Base-by-base conservation (phyloP, 2,113 vertebrate genomes). In the Xenotilapia caudafasciata region DNA sequence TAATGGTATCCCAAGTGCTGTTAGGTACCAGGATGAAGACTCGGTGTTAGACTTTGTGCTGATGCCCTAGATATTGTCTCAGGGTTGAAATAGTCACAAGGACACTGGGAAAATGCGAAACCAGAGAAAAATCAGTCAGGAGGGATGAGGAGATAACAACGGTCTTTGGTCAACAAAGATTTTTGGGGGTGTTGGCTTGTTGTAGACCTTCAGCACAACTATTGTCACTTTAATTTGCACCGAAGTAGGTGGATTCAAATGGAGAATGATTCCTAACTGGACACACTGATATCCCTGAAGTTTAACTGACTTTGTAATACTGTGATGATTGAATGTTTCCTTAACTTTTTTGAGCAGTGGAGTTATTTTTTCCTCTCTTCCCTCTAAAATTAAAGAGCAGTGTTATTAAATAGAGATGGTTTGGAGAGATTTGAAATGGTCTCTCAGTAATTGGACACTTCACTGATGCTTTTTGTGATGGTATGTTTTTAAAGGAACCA, bases 351-450 rank as follows among this genome's bases (percentile, higher is more conserved):
- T 47, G 68, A 11, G 14, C 68, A 47, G 14, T 2, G 40, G 2
- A 47, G 23, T 47, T 75, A 28, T 75, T 47, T 75, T 73, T 28
- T 28, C 9, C 2, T 47, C 73, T 68, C 17, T 62, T 56, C 45
- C 42, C 28, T 86, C 26, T 89, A 87, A 91, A 93, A 94, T 91
- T 86, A 90, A 77, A 86, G 58, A 4, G 19, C 75, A 70, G 79
- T 88, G 68, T 80, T 89, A 81, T 86, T 83, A 70, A 90, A 90
- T 45, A 77, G 65, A 82, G 79, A 85, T 47, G 19, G 65, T 60
- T 83, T 85, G 82, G 84, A 84, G 33, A n/a, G 15, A 40, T 87
- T 65, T 89, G 47, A 79, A 82, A 55, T 55, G 60, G 79, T 80
- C 21, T 55, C 73, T 87, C 28, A 58, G 82, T 88, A 86, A 87